Conservation (phyloP, 2,888 invertebrate genomes). For the Agrypnus murinus region DNA sequence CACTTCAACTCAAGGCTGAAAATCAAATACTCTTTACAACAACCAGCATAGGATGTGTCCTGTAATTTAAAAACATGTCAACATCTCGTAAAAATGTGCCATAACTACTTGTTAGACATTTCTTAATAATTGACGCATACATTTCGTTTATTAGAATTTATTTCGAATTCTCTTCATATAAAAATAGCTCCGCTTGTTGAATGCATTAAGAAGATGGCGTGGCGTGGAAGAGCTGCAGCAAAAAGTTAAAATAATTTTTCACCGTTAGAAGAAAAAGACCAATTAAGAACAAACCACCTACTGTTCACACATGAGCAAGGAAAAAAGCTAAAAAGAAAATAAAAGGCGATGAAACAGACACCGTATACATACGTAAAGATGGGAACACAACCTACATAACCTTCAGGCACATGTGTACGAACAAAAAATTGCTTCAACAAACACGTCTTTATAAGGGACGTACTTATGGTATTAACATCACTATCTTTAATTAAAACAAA, state of each 20-base stretch:
- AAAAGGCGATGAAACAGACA: slow-evolving; percentile 43
- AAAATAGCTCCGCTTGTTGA: no score
- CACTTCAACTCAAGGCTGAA: slow-evolving; percentile 28
- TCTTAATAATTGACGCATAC: no score
- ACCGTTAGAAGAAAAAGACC: background rate
- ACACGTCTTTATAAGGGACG: slow-evolving; percentile 7
- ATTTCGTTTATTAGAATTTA: no score
- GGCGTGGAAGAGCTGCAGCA: no score
- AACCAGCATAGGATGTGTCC: background rate
- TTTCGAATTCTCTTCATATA: no score
- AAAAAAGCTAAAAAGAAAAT: slow-evolving; percentile 49
- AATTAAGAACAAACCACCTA: slow-evolving; percentile 40
- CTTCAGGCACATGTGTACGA: slow-evolving; percentile 46
- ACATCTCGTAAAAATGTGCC: slow-evolving; percentile 14
- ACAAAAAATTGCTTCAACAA: slow-evolving; percentile 45
- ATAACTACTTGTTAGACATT: no score
- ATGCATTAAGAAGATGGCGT: no score
- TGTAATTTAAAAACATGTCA: slow-evolving; percentile 12
- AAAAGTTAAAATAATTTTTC: no score
- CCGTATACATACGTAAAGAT: slow-evolving; percentile 32
- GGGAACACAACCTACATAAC: slow-evolving; percentile 46
- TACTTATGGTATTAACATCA: background rate
- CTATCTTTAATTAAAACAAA: no score
- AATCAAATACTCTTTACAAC: slow-evolving; percentile 20
- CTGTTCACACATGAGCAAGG: slow-evolving; percentile 51